Conservation (phyloP, 2,113 vertebrate genomes). For the Ochotona princeps region DNA sequence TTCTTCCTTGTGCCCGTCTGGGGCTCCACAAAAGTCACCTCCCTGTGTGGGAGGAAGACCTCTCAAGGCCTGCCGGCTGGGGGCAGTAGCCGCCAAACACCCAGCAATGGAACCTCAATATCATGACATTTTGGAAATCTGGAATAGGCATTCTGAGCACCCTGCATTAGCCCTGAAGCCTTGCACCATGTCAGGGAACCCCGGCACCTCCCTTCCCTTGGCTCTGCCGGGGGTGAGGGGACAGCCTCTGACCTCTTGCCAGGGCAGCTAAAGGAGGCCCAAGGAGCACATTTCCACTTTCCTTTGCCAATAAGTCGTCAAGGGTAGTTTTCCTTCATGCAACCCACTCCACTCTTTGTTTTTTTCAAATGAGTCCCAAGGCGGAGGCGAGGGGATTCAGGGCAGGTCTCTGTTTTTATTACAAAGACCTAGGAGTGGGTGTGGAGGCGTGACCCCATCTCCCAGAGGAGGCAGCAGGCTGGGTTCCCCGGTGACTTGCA, state of each 20-base stretch:
- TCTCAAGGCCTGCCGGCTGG: neutral
- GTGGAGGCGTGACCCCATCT: neutral
- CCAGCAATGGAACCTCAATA: constrained; percentile 1
- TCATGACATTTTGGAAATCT: neutral
- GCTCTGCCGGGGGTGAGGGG: neutral
- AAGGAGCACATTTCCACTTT: neutral
- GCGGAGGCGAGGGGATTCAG: neutral
- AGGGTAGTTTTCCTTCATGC: neutral
- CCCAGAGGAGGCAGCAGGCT: neutral
- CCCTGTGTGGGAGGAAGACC: neutral
- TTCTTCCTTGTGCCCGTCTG: rapidly evolving
- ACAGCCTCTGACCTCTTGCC: neutral
- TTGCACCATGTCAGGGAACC: neutral
- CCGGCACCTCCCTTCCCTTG: constrained; percentile 11
- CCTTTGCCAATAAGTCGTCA: constrained; percentile 71
- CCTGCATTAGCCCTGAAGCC: constrained; percentile 24
- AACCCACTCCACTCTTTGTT: constrained; percentile 55
- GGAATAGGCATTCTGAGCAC: neutral
- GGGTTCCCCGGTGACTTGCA: neutral
- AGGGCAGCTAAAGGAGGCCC: neutral
- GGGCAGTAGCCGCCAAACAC: neutral
- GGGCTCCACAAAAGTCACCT: neutral
- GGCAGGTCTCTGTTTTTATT: constrained; percentile 26
- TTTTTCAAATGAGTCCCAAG: constrained; percentile 57
- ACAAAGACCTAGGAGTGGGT: constrained; percentile 33